A percentile compares a stretch with the other conserved stretches of the same genome.
Conservation (phyloP, 1,140 invertebrate species). For the Neuroterus valhalla region DNA sequence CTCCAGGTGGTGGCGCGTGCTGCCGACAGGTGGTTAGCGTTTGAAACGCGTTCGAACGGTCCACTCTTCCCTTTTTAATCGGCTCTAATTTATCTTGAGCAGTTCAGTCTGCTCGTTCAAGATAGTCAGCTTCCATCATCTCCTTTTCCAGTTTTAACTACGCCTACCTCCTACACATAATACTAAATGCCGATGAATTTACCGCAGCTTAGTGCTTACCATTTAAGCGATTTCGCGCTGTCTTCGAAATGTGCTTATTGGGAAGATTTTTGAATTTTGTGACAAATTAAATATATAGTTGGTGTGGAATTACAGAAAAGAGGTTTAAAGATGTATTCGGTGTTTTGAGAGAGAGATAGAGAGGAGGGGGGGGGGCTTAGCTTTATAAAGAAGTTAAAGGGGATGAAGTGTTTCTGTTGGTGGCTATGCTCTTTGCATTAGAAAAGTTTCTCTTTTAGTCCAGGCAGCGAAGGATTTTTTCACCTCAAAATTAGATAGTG, state of each 20-base stretch:
- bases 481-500: no score
- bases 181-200: constrained; percentile 33
- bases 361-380: no score
- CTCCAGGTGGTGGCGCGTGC: constrained; percentile 65
- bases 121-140: constrained; percentile 39
- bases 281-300: not conserved
- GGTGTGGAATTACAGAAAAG: not conserved
- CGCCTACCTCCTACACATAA: constrained; percentile 29
- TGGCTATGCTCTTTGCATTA: not conserved
- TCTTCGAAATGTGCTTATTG: not conserved
- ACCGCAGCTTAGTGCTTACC: constrained; percentile 27
- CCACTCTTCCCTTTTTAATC: constrained; percentile 48
- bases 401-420: constrained; percentile 13
- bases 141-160: constrained; percentile 29
- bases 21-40: constrained; percentile 65
- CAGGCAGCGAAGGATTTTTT: no score
- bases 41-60: constrained; percentile 48
- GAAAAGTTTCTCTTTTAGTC: constrained; percentile 2
- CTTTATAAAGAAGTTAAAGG: constrained; percentile 10
- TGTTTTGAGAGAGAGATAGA: not conserved
- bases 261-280: not conserved
- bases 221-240: constrained; percentile 28
- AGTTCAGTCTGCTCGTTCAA: constrained; percentile 35
- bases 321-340: not conserved
- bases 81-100: constrained; percentile 56